Percentiles rank a stretch among this genome's conserved stretches.
Conservation (phyloP, 64 coral and sea anemone genomes). For the Platygyra sinensis region DNA sequence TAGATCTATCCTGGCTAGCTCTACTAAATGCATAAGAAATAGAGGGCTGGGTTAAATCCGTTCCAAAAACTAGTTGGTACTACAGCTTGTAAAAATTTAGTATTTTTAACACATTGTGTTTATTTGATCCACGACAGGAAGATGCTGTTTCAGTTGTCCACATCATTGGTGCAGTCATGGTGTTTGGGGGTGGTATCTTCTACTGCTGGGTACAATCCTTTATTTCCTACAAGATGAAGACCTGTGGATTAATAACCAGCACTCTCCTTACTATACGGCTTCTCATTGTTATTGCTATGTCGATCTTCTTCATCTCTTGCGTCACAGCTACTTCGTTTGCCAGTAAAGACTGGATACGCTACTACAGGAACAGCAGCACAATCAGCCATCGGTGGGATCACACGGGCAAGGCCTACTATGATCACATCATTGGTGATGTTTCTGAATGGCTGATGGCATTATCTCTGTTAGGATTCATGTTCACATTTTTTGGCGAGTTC, state of each 20-base stretch:
- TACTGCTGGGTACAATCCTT: constrained; percentile 81
- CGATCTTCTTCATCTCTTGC: constrained; percentile 58
- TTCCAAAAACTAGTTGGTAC: too few species aligned
- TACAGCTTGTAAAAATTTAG: too few species aligned
- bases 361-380: background rate
- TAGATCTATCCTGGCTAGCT: too few species aligned
- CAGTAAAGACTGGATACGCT: constrained; percentile 20
- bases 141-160: constrained; percentile 27
- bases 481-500: constrained; percentile 88
- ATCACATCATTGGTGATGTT: constrained; percentile 47
- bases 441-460: constrained; percentile 76
- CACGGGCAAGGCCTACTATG: constrained; percentile 30
- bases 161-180: constrained; percentile 60
- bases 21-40: too few species aligned
- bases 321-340: constrained; percentile 40
- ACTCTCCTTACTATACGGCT: constrained; percentile 55
- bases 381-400: constrained; percentile 40
- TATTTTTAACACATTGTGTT: background rate
- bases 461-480: constrained; percentile 64
- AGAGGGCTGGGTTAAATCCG: too few species aligned
- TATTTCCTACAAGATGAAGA: constrained; percentile 86
- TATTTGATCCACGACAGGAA: background rate
- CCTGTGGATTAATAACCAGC: constrained; percentile 73
- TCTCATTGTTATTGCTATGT: background rate
- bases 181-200: constrained; percentile 53